Evolutionary conservation across 2,888 invertebrate genomes (phyloP).

Genomic region (Drosophila limbata): DNA sequence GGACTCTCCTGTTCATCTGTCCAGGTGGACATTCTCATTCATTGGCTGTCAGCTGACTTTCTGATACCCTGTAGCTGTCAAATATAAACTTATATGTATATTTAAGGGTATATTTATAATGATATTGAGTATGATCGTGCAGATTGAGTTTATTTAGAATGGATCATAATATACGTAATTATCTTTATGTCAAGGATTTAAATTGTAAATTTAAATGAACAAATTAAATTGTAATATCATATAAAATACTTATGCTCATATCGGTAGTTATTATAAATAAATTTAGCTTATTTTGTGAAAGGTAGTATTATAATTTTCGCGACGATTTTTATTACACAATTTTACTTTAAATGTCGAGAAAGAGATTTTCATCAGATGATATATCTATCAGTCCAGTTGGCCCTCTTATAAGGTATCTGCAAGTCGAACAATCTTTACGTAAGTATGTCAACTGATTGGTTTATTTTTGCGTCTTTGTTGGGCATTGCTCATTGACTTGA

Average conservation of each 20-base stretch:
- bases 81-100: not conserved
- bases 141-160: not conserved
- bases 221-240: too few relatives aligned
- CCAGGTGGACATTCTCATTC: conserved; percentile 8
- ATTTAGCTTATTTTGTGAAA: too few relatives aligned
- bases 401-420: not conserved
- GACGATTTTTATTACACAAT: too few relatives aligned
- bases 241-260: too few relatives aligned
- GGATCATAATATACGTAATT: too few relatives aligned
- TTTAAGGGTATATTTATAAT: not conserved
- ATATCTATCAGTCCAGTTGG: not conserved
- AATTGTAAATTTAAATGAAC: too few relatives aligned
- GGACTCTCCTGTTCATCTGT: conserved; percentile 10
- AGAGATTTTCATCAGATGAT: too few relatives aligned
- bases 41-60: conserved; percentile 3
- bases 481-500: conserved; percentile 52
- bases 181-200: too few relatives aligned
- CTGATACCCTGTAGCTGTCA: conserved; percentile 12
- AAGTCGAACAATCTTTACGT: not conserved
- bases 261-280: too few relatives aligned
- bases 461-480: conserved; percentile 37
- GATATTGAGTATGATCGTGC: not conserved
- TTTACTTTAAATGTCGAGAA: too few relatives aligned
- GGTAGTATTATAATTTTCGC: too few relatives aligned
- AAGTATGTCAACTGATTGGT: conserved; percentile 9